Evolutionary conservation across 2,888 invertebrate genomes (phyloP).

Genomic region (Orthonevra nobilis): DNA sequence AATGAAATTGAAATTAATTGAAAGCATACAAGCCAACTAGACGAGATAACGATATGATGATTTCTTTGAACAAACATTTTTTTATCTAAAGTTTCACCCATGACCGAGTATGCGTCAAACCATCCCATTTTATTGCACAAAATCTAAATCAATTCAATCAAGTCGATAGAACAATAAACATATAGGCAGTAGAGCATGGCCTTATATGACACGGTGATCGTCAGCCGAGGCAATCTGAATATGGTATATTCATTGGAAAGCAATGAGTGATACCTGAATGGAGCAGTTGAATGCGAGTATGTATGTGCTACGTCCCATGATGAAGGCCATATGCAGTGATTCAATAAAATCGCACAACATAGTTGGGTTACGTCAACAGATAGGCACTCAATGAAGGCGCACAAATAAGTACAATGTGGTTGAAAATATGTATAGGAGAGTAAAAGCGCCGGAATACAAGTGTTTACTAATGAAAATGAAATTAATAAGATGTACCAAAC

Average conservation of each 20-base stretch:
- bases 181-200: neutral
- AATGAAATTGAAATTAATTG: slow-evolving; percentile 8
- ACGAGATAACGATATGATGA: too few species aligned
- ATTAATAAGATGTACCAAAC: neutral
- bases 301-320: neutral
- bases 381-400: slow-evolving; percentile 29
- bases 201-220: neutral
- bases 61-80: neutral
- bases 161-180: slow-evolving; percentile 21
- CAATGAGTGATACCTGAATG: slow-evolving; percentile 19
- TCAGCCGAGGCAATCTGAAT: slow-evolving; percentile 5
- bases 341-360: slow-evolving; percentile 34
- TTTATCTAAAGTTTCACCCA: neutral
- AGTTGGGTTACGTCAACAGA: slow-evolving; percentile 56
- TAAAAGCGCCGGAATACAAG: neutral
- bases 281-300: slow-evolving; percentile 16
- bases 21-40: neutral
- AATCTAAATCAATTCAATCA: slow-evolving; percentile 34
- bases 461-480: too few species aligned
- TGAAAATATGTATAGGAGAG: too few species aligned
- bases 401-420: slow-evolving; percentile 19
- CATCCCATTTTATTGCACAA: neutral
- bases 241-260: slow-evolving; percentile 27
- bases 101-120: neutral
- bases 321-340: slow-evolving; percentile 44